These are phyloP conservation scores for fruit fly (Drosophila melanogaster) DNA, from an alignment of 1,140 invertebrate species.

Conservation along the genomic window DNA sequence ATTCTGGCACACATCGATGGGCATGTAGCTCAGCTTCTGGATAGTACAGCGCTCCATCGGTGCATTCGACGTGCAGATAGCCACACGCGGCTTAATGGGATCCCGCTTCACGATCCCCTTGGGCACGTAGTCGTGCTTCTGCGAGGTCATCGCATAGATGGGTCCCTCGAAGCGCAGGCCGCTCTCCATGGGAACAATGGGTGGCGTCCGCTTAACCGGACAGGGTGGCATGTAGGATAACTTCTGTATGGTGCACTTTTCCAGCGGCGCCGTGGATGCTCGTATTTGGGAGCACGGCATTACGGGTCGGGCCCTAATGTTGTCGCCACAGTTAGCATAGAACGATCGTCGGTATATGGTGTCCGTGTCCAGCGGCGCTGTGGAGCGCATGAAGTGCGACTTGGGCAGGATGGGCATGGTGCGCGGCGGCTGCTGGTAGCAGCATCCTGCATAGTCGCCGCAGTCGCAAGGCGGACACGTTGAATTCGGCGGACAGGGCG, in stretches of 20 bases:
- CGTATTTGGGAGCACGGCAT: slow-evolving; percentile 77
- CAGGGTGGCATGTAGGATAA: slow-evolving; percentile 86
- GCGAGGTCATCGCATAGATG: slow-evolving; percentile 89
- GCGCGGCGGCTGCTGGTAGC: slow-evolving; percentile 87
- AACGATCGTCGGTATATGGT: slow-evolving; percentile 87
- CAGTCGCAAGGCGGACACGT: slow-evolving; percentile 69
- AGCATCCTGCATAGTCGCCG: slow-evolving; percentile 84
- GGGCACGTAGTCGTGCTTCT: slow-evolving; percentile 90
- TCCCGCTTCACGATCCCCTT: slow-evolving; percentile 86
- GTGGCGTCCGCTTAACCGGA: slow-evolving; percentile 74
- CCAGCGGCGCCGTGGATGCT: slow-evolving; percentile 84
- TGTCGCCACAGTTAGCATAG: slow-evolving; percentile 78
- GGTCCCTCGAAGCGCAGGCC: slow-evolving; percentile 86
- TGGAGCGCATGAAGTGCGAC: slow-evolving; percentile 85
- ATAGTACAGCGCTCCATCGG: slow-evolving; percentile 86
- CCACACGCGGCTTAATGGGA: slow-evolving; percentile 85
- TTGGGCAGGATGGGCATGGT: slow-evolving; percentile 86
- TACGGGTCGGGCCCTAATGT: slow-evolving; percentile 72
- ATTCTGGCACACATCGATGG: slow-evolving; percentile 84
- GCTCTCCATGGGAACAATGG: slow-evolving; percentile 73
- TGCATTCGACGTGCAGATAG: slow-evolving; percentile 85
- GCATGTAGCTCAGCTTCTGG: slow-evolving; percentile 86
- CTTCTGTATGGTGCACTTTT: slow-evolving; percentile 85
- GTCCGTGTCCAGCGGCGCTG: slow-evolving; percentile 85
- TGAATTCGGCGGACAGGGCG: slow-evolving; percentile 57